Percentiles rank a stretch among this genome's conserved stretches.
These are phyloP conservation scores for Callithrix jacchus DNA, from an alignment of 2,113 vertebrate genomes.

Conservation along the genomic window DNA sequence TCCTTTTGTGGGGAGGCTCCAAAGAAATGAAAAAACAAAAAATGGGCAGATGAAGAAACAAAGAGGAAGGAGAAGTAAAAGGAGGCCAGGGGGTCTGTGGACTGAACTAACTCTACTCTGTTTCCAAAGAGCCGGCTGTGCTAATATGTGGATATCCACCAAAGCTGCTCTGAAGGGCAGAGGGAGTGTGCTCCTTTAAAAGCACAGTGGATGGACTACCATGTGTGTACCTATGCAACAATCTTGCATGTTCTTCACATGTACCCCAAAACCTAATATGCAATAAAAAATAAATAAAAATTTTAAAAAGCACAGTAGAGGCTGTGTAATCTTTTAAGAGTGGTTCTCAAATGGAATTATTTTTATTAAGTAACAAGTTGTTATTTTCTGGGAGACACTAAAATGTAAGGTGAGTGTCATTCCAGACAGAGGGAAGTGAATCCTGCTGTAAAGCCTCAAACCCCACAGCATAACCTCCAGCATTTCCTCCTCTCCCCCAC, in stretches of 20 bases:
- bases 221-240: too few relatives aligned
- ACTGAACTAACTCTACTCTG: background rate
- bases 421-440: background rate
- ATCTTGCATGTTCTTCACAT: too few relatives aligned
- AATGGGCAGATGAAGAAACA: background rate
- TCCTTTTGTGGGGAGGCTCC: background rate
- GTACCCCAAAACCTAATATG: too few relatives aligned
- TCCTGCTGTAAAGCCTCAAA: background rate
- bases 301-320: background rate
- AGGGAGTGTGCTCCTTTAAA: background rate
- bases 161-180: background rate
- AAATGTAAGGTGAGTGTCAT: background rate
- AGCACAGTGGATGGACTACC: background rate
- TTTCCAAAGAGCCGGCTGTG: background rate
- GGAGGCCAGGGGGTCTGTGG: background rate
- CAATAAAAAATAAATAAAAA: too few relatives aligned
- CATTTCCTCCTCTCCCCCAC: background rate
- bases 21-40: conserved; percentile 2
- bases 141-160: background rate
- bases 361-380: background rate
- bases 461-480: background rate
- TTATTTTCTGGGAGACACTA: background rate
- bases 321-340: background rate
- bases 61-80: background rate
- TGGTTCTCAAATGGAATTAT: background rate